These are phyloP conservation scores for Sipunculus nudus DNA, from an alignment of 2,888 invertebrate species.

Conservation along the genomic window DNA sequence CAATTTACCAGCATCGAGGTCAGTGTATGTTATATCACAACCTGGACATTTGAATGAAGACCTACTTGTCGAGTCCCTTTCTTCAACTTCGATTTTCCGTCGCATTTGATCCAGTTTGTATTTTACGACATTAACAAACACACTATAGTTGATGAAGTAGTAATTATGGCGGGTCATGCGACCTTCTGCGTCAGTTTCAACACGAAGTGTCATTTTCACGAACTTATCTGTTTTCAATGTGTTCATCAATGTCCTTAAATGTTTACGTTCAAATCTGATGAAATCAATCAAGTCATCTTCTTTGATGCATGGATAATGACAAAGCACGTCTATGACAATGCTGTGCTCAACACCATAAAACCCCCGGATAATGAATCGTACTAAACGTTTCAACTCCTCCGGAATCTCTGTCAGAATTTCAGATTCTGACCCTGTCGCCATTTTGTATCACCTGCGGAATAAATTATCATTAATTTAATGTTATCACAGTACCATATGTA, in stretches of 20 bases:
- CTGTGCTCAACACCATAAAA: constrained; percentile 95
- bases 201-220: constrained; percentile 76
- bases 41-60: constrained; percentile 93
- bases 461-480: too few species aligned
- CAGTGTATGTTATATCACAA: constrained; percentile 93
- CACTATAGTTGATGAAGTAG: constrained; percentile 96
- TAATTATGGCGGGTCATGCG: constrained; percentile 96
- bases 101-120: constrained; percentile 97
- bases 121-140: constrained; percentile 95
- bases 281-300: constrained; percentile 79
- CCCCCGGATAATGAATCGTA: constrained; percentile 88
- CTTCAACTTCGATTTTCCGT: constrained; percentile 93
- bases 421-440: constrained; percentile 44
- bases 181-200: constrained; percentile 94
- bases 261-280: constrained; percentile 91
- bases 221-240: constrained; percentile 89
- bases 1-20: constrained; percentile 78
- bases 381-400: constrained; percentile 86
- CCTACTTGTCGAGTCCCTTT: constrained; percentile 91
- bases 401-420: constrained; percentile 84
- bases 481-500: too few species aligned
- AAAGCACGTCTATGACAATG: constrained; percentile 93
- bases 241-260: constrained; percentile 84
- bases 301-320: constrained; percentile 86
- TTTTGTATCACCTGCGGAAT: too few species aligned